phyloP scores from a whole-genome alignment of 2,888 invertebrate species.

The Sturmia bella region DNA sequence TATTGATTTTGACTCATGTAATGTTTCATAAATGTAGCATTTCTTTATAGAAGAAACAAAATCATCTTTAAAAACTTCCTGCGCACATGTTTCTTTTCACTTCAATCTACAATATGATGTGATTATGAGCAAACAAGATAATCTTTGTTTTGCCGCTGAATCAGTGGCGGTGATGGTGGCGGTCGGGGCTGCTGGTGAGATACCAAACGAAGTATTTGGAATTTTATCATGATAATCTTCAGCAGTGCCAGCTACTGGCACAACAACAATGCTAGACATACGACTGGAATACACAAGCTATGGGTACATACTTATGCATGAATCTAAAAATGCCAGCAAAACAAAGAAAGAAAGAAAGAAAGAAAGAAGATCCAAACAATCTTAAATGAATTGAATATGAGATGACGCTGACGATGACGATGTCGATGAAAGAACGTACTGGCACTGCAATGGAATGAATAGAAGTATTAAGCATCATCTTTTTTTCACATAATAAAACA shows the following conservation, averaged over 20 bases:
- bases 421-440: background rate
- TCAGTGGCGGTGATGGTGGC: background rate
- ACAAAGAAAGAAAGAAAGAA: background rate
- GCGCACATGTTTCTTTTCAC: slow-evolving; percentile 30
- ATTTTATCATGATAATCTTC: slow-evolving; percentile 63
- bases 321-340: slow-evolving; percentile 1
- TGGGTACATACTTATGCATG: slow-evolving; percentile 15
- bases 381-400: slow-evolving; percentile 51
- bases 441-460: slow-evolving; percentile 16
- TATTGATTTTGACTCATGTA: background rate
- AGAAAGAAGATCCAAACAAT: slow-evolving; percentile 5
- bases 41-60: background rate
- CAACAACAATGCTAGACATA: slow-evolving; percentile 50
- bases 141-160: slow-evolving; percentile 56
- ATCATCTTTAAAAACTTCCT: slow-evolving; percentile 11
- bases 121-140: slow-evolving; percentile 67
- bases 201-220: slow-evolving; percentile 34
- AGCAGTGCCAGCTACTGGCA: slow-evolving; percentile 39
- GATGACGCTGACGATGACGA: slow-evolving; percentile 38
- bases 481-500: slow-evolving; percentile 54
- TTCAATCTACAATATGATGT: slow-evolving; percentile 57
- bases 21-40: background rate
- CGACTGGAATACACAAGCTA: slow-evolving; percentile 12
- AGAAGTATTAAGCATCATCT: slow-evolving; percentile 35
- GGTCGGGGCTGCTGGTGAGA: background rate